Percentiles rank a stretch among this genome's conserved stretches.
phyloP scores from a whole-genome alignment of 2,113 vertebrate species.

The Strigops habroptila region DNA sequence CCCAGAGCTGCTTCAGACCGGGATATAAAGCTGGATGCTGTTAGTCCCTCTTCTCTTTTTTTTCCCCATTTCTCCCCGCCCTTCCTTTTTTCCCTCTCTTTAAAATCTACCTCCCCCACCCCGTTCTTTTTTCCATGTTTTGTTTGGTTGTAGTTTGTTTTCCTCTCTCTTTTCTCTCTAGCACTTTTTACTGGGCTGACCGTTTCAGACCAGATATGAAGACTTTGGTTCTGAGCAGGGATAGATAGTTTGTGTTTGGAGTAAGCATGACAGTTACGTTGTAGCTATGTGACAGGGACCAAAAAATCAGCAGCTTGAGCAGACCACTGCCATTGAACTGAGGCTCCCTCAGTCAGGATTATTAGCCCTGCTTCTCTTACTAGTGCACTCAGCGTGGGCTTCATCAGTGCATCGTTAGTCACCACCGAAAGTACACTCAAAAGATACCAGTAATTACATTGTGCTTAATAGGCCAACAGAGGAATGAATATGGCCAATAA shows the following conservation, averaged over 20 bases:
- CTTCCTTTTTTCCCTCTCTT: background rate
- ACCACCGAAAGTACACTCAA: background rate
- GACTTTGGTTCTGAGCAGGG: accelerated
- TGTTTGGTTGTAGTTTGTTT: background rate
- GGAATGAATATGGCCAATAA: background rate
- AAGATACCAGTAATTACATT: background rate
- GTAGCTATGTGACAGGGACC: background rate
- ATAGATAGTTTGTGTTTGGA: background rate
- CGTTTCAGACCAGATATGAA: background rate
- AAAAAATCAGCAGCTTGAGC: background rate
- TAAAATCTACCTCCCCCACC: background rate
- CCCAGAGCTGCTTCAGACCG: background rate
- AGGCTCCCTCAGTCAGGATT: background rate
- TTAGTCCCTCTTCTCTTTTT: background rate
- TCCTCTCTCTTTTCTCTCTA: too few relatives aligned
- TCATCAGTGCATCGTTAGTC: background rate
- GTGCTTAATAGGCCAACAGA: background rate
- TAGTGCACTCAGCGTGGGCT: background rate
- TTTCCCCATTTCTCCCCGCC: too few relatives aligned
- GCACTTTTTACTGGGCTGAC: background rate
- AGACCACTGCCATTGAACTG: background rate
- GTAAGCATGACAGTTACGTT: background rate
- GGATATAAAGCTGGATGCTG: background rate
- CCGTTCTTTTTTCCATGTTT: background rate
- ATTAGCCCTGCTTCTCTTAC: background rate